These are phyloP conservation scores for Tetanocera ferruginea DNA, from an alignment of 2,888 invertebrate species.

Conservation along the genomic window DNA sequence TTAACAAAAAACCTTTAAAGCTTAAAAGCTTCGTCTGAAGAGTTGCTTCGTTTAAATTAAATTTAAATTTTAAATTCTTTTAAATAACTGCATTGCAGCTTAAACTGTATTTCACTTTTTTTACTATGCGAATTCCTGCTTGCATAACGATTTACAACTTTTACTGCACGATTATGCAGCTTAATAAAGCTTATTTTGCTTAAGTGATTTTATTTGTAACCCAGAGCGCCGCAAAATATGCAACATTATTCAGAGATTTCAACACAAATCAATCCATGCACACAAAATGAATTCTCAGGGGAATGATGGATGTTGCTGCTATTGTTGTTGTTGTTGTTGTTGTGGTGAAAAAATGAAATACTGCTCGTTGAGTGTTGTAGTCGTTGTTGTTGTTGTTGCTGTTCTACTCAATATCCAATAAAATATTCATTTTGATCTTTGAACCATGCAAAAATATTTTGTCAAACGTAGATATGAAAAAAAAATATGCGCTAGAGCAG, in stretches of 20 bases:
- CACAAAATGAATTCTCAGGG: neutral
- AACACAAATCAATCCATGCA: neutral
- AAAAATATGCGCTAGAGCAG: neutral
- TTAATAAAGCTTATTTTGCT: constrained; percentile 19
- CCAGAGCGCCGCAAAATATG: constrained; percentile 19
- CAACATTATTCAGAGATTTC: constrained; percentile 20
- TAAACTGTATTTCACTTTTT: too few relatives aligned
- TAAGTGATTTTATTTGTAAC: constrained; percentile 26
- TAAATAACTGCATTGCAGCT: too few relatives aligned
- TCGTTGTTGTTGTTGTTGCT: constrained; percentile 21
- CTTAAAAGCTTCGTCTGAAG: too few relatives aligned
- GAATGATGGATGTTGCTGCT: neutral
- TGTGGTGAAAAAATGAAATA: neutral
- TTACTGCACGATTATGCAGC: neutral
- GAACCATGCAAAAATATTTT: constrained; percentile 65
- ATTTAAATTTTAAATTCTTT: too few relatives aligned
- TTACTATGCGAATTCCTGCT: neutral
- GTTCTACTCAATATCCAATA: constrained; percentile 57
- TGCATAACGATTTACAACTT: neutral
- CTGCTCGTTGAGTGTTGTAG: neutral
- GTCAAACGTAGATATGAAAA: neutral
- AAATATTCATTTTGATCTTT: constrained; percentile 69
- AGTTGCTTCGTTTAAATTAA: too few relatives aligned
- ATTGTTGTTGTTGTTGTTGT: constrained; percentile 6
- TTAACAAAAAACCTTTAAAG: too few relatives aligned